phyloP scores from a whole-genome alignment of 2,888 invertebrate genomes.

The Caradrina kadenii region DNA sequence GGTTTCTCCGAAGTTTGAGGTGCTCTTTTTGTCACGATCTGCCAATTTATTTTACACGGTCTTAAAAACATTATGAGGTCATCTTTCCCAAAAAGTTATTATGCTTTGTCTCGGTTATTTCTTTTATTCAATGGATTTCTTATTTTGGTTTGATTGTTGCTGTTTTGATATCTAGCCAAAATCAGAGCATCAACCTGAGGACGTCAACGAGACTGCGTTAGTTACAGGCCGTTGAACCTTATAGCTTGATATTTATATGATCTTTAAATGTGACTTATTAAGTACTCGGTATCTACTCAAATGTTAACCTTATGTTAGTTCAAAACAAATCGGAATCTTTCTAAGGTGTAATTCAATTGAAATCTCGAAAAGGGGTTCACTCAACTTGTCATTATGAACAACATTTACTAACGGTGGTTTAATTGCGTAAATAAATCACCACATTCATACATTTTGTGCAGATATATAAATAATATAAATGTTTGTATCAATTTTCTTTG shows the following conservation, averaged over 20 bases:
- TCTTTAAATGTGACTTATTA: not conserved
- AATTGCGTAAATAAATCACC: not conserved
- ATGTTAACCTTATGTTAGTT: not conserved
- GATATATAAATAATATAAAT: too few relatives aligned
- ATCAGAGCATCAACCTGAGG: constrained; percentile 16
- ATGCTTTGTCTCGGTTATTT: constrained; percentile 1
- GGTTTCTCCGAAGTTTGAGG: constrained; percentile 34
- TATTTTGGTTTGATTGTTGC: not conserved
- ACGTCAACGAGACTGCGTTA: constrained; percentile 1
- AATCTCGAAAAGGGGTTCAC: not conserved
- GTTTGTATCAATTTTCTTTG: too few relatives aligned
- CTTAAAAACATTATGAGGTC: constrained; percentile 8
- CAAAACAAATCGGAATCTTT: not conserved
- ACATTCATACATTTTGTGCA: too few relatives aligned
- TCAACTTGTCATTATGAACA: too few relatives aligned
- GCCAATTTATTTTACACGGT: constrained; percentile 10
- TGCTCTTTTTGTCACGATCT: constrained; percentile 22
- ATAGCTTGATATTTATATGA: not conserved
- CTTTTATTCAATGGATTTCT: not conserved
- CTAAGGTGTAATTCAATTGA: not conserved
- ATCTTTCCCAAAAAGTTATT: constrained; percentile 5
- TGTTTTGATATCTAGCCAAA: constrained; percentile 14
- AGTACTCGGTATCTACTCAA: not conserved
- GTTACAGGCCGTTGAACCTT: constrained; percentile 18
- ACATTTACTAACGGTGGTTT: too few relatives aligned